Evolutionary conservation across 2,113 vertebrate genomes (phyloP).

Genomic region (Asarcornis scutulata): DNA sequence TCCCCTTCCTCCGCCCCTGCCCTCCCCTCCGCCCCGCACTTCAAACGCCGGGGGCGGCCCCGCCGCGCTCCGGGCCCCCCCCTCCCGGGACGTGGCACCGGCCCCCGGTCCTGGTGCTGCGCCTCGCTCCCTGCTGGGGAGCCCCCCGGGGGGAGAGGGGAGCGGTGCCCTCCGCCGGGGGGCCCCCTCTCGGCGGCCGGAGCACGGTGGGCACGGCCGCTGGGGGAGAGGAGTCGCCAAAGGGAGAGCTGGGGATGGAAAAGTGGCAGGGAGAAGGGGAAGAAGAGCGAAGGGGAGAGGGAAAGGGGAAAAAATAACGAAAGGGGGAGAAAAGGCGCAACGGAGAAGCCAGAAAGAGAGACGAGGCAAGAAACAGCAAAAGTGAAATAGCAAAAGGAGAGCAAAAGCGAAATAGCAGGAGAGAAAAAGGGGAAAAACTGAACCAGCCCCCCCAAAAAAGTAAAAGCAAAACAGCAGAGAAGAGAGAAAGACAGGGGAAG

Average conservation of each 20-base stretch:
- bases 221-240: accelerated
- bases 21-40: slow-evolving; percentile 8
- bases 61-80: background rate
- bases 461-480: background rate
- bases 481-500: background rate
- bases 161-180: background rate
- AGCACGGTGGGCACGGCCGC: background rate
- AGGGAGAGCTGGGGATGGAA: slow-evolving; percentile 3
- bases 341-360: background rate
- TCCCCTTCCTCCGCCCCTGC: background rate
- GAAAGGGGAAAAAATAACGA: background rate
- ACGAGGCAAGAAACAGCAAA: background rate
- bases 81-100: slow-evolving; percentile 21
- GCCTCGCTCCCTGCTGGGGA: background rate
- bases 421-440: background rate
- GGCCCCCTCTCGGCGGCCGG: background rate
- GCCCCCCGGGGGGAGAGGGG: background rate
- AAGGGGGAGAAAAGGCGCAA: background rate
- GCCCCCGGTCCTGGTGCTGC: background rate
- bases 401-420: background rate
- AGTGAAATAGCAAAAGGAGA: background rate
- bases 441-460: background rate
- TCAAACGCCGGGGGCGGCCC: slow-evolving; percentile 45
- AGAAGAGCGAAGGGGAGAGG: background rate
- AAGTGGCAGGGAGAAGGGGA: background rate